Evolutionary conservation across 2,113 vertebrate genomes (phyloP).

Genomic region (Xenopus borealis): DNA sequence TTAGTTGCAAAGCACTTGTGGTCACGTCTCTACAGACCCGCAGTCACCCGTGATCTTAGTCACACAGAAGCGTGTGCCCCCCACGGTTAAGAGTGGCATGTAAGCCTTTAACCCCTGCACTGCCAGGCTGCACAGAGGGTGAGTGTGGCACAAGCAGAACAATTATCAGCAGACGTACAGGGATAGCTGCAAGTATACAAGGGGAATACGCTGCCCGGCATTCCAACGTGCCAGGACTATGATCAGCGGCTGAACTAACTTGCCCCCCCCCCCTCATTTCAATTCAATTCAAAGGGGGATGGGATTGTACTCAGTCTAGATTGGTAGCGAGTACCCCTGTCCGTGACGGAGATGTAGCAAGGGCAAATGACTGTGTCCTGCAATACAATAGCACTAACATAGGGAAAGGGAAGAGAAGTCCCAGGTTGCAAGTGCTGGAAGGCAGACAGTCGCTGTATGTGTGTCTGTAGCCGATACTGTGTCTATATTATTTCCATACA

Average conservation of each 20-base stretch:
- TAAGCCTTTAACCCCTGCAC: background rate
- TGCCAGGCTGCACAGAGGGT: background rate
- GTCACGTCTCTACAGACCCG: conserved; percentile 3
- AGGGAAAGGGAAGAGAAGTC: background rate
- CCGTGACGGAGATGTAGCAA: background rate
- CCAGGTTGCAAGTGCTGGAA: conserved; percentile 3
- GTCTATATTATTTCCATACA: conserved; percentile 2
- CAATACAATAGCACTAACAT: conserved; percentile 6
- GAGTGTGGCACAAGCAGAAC: background rate
- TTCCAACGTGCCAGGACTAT: too few species aligned
- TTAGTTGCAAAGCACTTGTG: conserved; percentile 1
- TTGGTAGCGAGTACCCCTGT: conserved; percentile 7
- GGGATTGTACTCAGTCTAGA: too few species aligned
- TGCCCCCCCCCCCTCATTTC: too few species aligned
- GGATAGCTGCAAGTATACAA: too few species aligned
- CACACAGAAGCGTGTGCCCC: background rate
- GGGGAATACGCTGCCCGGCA: too few species aligned
- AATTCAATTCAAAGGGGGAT: too few species aligned
- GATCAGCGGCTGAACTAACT: too few species aligned
- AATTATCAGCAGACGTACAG: background rate
- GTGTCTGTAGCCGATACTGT: background rate
- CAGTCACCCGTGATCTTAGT: conserved; percentile 8
- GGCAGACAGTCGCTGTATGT: conserved; percentile 4
- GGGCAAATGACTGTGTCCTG: conserved; percentile 15
- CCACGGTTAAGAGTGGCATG: background rate